A percentile compares a stretch with the other conserved stretches of the same genome.
These are phyloP conservation scores for Dynastes grantii DNA, from an alignment of 2,888 invertebrate species.

Conservation along the genomic window DNA sequence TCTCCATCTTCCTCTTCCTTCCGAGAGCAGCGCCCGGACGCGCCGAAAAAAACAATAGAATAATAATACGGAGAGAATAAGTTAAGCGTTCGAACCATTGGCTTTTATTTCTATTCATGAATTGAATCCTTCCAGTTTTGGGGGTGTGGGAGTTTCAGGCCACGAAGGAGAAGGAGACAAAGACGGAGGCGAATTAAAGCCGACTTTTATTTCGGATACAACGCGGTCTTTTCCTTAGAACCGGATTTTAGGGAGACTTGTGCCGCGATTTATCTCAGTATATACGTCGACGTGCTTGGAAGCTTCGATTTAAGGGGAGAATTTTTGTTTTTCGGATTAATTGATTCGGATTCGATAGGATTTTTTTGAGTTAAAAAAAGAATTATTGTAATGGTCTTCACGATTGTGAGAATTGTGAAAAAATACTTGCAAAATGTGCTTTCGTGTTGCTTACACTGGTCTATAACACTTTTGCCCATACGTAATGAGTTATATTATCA, in stretches of 20 bases:
- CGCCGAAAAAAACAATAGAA: conserved; percentile 47
- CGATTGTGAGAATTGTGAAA: too few species aligned
- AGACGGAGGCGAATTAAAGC: conserved; percentile 33
- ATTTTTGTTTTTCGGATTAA: background rate
- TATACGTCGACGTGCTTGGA: background rate
- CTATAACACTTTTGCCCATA: too few species aligned
- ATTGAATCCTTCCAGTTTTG: conserved; percentile 60
- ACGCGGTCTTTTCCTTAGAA: background rate
- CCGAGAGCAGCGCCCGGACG: conserved; percentile 54
- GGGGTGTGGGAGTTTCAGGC: background rate
- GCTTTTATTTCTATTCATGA: conserved; percentile 69
- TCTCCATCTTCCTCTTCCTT: conserved; percentile 57
- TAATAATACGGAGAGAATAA: conserved; percentile 43
- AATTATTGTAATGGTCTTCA: too few species aligned
- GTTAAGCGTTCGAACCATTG: conserved; percentile 68
- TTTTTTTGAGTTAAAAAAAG: too few species aligned
- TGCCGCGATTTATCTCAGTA: too few species aligned
- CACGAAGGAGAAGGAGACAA: background rate
- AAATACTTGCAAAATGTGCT: too few species aligned
- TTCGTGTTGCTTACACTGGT: too few species aligned
- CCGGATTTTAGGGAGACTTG: background rate
- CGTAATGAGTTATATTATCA: too few species aligned
- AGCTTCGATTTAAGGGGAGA: background rate
- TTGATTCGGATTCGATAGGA: background rate
- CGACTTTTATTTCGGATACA: conserved; percentile 40